Conservation (phyloP, 1,140 invertebrate species). For the Drosophila nasuta region DNA sequence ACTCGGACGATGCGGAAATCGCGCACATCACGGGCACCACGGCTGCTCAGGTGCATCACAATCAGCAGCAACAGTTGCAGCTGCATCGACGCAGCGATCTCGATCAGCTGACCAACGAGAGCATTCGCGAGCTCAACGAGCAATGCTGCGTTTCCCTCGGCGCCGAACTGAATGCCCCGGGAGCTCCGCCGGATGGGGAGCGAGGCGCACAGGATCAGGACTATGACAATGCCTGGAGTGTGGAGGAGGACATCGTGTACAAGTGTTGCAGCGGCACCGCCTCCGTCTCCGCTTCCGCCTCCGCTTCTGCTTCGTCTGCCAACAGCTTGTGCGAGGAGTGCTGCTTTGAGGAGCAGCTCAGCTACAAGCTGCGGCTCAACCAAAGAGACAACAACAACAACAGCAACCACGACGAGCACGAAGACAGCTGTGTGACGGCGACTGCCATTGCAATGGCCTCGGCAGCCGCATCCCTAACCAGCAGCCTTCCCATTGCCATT, state of each 20-base stretch:
- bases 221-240: constrained; percentile 78
- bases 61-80: constrained; percentile 27
- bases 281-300: constrained; percentile 36
- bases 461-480: neutral
- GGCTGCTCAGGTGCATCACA: constrained; percentile 80
- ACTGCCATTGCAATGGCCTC: constrained; percentile 7
- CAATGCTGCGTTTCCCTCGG: constrained; percentile 71
- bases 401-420: constrained; percentile 37
- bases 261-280: constrained; percentile 62
- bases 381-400: constrained; percentile 62
- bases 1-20: constrained; percentile 84
- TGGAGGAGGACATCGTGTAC: constrained; percentile 78
- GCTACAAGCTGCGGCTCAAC: constrained; percentile 56
- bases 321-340: constrained; percentile 65
- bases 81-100: constrained; percentile 76
- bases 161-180: constrained; percentile 27
- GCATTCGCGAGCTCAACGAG: constrained; percentile 76
- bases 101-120: constrained; percentile 80
- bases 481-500: constrained; percentile 15
- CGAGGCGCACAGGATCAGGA: constrained; percentile 22
- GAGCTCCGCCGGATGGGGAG: neutral
- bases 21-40: constrained; percentile 82
- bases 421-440: neutral
- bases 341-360: constrained; percentile 70
- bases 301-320: constrained; percentile 25